Conservation (phyloP, 2,888 invertebrate genomes). For the Gymnocheta viridis region DNA sequence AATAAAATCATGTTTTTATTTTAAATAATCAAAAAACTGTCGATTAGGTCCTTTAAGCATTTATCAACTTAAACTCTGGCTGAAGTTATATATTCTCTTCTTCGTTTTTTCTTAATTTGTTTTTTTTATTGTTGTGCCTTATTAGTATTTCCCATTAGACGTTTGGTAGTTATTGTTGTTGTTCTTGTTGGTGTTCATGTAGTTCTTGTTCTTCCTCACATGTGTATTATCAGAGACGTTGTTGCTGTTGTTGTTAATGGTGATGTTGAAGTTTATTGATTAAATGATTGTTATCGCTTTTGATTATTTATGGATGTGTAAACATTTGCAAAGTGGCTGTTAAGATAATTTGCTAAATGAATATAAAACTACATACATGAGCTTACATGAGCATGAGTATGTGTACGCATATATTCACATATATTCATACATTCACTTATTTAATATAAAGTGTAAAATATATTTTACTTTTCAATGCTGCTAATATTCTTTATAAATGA, state of each 20-base stretch:
- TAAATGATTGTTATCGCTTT: slow-evolving; percentile 66
- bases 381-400: not conserved
- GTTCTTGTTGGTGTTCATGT: not conserved
- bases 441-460: not conserved
- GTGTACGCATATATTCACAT: not conserved
- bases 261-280: slow-evolving; percentile 63
- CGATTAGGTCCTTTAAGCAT: not conserved
- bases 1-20: too few species aligned
- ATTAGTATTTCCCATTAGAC: slow-evolving; percentile 48
- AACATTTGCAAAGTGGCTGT: slow-evolving; percentile 63
- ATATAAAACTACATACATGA: not conserved
- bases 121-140: slow-evolving; percentile 34
- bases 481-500: not conserved
- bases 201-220: not conserved
- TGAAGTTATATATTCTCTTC: slow-evolving; percentile 8
- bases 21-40: not conserved
- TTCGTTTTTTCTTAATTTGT: not conserved
- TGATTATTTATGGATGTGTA: slow-evolving; percentile 61
- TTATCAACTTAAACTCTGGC: not conserved
- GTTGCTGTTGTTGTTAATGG: slow-evolving; percentile 13
- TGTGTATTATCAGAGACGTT: not conserved
- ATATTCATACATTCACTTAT: not conserved
- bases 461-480: not conserved
- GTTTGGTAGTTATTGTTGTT: slow-evolving; percentile 7
- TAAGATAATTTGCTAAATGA: slow-evolving; percentile 66